phyloP scores from a whole-genome alignment of 2,888 invertebrate genomes.

The Tromatobia lineatoria region DNA sequence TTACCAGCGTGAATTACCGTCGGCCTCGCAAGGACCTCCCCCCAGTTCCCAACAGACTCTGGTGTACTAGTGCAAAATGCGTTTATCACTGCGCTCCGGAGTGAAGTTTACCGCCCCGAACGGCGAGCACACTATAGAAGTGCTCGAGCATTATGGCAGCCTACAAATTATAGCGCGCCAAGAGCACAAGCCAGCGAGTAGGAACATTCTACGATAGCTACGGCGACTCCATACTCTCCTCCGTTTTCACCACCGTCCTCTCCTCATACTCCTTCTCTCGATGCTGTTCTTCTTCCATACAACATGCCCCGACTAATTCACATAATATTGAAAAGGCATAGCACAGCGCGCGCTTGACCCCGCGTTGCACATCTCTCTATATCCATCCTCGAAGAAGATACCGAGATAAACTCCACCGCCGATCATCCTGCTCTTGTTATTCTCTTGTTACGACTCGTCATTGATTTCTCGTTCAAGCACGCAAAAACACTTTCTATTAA shows the following conservation, averaged over 20 bases:
- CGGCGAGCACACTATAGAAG: conserved; percentile 34
- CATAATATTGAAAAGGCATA: conserved; percentile 67
- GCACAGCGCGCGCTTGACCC: conserved; percentile 33
- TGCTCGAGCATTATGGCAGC: conserved; percentile 63
- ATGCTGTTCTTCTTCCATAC: conserved; percentile 31
- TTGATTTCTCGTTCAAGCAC: conserved; percentile 62
- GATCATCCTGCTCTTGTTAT: conserved; percentile 59
- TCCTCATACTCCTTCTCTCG: conserved; percentile 3
- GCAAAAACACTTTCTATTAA: conserved; percentile 59
- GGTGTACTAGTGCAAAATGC: conserved; percentile 59
- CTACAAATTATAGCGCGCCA: conserved; percentile 72
- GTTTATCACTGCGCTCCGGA: conserved; percentile 63
- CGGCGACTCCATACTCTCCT: conserved; percentile 20
- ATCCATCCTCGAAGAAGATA: conserved; percentile 52
- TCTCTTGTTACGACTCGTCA: conserved; percentile 66
- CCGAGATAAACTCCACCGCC: conserved; percentile 44
- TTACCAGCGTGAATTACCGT: conserved; percentile 55
- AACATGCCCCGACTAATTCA: conserved; percentile 56
- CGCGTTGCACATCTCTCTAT: conserved; percentile 1
- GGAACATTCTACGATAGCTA: conserved; percentile 68
- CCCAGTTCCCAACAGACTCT: conserved; percentile 16
- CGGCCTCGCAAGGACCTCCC: conserved; percentile 8
- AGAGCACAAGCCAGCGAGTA: conserved; percentile 64
- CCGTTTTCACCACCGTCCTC: conserved; percentile 6
- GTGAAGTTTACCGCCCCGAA: conserved; percentile 61